phyloP scores from a whole-genome alignment of 2,888 invertebrate species.

The Apamea crenata region DNA sequence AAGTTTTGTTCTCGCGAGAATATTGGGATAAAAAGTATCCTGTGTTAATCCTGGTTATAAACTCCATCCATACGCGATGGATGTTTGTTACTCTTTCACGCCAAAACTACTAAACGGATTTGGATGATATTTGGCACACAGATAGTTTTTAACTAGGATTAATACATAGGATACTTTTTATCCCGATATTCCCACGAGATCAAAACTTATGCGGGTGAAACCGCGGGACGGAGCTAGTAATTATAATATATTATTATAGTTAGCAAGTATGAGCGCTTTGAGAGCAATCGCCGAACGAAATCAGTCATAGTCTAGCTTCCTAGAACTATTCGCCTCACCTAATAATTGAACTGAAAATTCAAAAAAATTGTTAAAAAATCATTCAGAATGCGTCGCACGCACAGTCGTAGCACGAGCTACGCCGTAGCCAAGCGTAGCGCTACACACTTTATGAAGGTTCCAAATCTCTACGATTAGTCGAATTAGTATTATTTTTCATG shows the following conservation, averaged over 20 bases:
- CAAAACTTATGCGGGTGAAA: no score
- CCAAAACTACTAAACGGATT: no score
- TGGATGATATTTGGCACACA: no score
- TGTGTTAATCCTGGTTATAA: no score
- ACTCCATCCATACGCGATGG: no score
- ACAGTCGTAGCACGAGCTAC: slow-evolving; percentile 6
- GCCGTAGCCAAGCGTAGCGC: slow-evolving; percentile 29
- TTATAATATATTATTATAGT: background rate
- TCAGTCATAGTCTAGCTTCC: background rate
- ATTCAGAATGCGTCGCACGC: background rate
- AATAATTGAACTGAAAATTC: background rate
- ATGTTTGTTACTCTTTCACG: no score
- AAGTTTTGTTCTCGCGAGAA: no score
- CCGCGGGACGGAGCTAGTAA: no score
- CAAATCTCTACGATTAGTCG: background rate
- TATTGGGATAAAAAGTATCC: no score
- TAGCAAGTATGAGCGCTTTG: background rate
- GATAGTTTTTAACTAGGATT: no score
- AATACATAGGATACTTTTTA: no score
- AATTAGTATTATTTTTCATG: background rate
- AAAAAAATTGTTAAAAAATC: background rate
- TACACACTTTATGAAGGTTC: background rate
- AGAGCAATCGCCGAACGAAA: background rate
- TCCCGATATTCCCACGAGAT: no score
- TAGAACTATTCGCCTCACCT: background rate